phyloP scores from a whole-genome alignment of 2,888 invertebrate species.

The Philopedon plagiatum region DNA sequence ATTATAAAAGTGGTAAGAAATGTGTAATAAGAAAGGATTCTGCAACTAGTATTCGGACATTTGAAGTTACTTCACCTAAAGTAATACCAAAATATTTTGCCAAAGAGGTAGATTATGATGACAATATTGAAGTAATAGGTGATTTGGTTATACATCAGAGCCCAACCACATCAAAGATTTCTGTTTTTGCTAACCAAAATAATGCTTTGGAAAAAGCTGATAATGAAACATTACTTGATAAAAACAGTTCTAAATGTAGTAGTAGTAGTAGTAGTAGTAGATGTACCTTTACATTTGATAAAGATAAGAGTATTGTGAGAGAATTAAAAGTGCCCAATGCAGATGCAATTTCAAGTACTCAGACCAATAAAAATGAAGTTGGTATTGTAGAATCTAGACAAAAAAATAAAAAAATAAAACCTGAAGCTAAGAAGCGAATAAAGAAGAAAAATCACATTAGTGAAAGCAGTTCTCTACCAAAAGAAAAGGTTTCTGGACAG shows the following conservation, averaged over 20 bases:
- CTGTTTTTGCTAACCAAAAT: constrained; percentile 1
- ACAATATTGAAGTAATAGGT: constrained; percentile 49
- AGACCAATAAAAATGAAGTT: neutral
- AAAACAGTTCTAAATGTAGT: constrained; percentile 8
- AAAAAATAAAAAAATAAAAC: neutral
- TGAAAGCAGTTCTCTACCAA: neutral
- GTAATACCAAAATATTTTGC: neutral
- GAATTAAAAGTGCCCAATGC: neutral
- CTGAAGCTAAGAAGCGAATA: neutral
- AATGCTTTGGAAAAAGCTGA: constrained; percentile 41
- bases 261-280: constrained; percentile 16
- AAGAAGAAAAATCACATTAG: neutral
- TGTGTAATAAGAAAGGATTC: constrained; percentile 28
- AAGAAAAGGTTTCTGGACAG: neutral
- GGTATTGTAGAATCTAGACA: neutral
- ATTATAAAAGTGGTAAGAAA: neutral
- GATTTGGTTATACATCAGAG: constrained; percentile 56
- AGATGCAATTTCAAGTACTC: neutral
- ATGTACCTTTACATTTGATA: constrained; percentile 15
- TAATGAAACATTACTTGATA: constrained; percentile 37
- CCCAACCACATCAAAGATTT: constrained; percentile 38
- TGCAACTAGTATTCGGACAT: constrained; percentile 52
- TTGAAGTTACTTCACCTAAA: constrained; percentile 53
- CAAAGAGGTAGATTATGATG: neutral
- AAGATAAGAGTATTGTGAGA: constrained; percentile 5